Evolutionary conservation across 2,888 invertebrate genomes (phyloP).

Genomic region (Oligia latruncula): DNA sequence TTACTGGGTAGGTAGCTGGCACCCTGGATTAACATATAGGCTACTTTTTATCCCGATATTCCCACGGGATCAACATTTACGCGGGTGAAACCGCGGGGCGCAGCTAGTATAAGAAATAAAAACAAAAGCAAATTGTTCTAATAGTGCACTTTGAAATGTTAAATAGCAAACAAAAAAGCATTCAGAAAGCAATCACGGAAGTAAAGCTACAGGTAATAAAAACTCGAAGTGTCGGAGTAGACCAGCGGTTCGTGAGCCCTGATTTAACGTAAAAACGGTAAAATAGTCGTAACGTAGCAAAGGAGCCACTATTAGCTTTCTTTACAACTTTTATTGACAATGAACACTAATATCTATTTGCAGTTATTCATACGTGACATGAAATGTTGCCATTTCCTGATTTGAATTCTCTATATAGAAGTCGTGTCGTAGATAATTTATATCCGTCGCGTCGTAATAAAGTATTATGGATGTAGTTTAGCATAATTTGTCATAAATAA

Average conservation of each 20-base stretch:
- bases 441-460: constrained; percentile 21
- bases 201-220: constrained; percentile 68
- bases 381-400: constrained; percentile 64
- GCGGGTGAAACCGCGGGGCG: too few species aligned
- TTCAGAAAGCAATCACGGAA: constrained; percentile 68
- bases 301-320: constrained; percentile 87
- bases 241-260: constrained; percentile 75
- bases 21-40: too few species aligned
- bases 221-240: constrained; percentile 53
- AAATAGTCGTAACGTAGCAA: constrained; percentile 82
- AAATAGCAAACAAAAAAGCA: constrained; percentile 66
- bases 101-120: constrained; percentile 24
- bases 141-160: constrained; percentile 61
- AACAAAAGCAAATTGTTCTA: constrained; percentile 53
- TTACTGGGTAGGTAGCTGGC: too few species aligned
- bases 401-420: constrained; percentile 63
- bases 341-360: constrained; percentile 71
- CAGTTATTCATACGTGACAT: constrained; percentile 71
- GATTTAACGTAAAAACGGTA: constrained; percentile 79
- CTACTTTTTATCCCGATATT: too few species aligned
- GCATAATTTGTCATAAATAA: constrained; percentile 9
- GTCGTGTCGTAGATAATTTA: constrained; percentile 23
- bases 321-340: constrained; percentile 85
- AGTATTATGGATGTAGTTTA: background rate
- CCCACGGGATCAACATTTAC: too few species aligned